Evolutionary conservation across 1,140 invertebrate genomes (phyloP).

Genomic region (Cecropterus lyciades): DNA sequence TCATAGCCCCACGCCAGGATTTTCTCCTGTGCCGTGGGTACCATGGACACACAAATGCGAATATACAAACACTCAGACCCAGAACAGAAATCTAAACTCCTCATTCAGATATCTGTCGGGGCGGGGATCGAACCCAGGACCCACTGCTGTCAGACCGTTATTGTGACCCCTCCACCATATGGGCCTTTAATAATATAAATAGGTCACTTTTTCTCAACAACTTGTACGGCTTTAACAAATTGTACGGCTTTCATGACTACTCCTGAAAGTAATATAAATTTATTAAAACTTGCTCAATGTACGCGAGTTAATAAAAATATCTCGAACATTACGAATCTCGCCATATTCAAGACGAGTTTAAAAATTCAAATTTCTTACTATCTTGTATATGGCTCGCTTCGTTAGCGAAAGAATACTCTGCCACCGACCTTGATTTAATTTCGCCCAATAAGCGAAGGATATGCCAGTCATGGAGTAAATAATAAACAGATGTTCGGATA

Average conservation of each 20-base stretch:
- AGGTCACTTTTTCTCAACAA: too few relatives aligned
- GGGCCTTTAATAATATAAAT: too few relatives aligned
- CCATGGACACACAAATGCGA: too few relatives aligned
- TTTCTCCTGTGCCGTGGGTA: too few relatives aligned
- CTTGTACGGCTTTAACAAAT: too few relatives aligned
- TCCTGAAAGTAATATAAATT: background rate
- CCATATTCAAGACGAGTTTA: slow-evolving; percentile 16
- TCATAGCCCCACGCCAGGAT: too few relatives aligned
- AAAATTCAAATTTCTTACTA: slow-evolving; percentile 22
- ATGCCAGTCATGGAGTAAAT: background rate
- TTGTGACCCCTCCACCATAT: too few relatives aligned
- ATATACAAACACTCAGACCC: too few relatives aligned
- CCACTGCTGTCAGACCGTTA: too few relatives aligned
- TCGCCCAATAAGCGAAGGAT: slow-evolving; percentile 22
- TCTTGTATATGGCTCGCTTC: slow-evolving; percentile 27
- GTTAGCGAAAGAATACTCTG: slow-evolving; percentile 29
- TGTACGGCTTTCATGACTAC: background rate
- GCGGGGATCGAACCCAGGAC: too few relatives aligned
- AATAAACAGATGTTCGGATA: slow-evolving; percentile 2
- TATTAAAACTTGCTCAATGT: slow-evolving; percentile 3
- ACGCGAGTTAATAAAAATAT: background rate
- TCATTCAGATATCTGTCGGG: too few relatives aligned
- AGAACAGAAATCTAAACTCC: too few relatives aligned
- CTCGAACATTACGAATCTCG: slow-evolving; percentile 7
- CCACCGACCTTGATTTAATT: slow-evolving; percentile 34